Conservation (phyloP, 2,797 vertebrate species). For the Galago senegalensis region DNA sequence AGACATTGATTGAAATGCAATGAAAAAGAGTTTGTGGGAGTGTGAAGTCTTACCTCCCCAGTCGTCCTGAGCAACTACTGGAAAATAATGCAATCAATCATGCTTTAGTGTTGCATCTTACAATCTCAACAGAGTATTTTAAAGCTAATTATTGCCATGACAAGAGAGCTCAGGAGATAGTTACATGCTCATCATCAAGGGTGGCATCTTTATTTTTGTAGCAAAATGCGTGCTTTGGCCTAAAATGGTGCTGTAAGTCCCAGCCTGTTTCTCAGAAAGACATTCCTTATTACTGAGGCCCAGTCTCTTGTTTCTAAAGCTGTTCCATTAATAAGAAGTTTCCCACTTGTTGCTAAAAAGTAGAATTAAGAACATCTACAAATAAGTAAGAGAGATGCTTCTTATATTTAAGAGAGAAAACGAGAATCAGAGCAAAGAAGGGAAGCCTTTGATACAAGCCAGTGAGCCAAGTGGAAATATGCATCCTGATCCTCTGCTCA, state of each 20-base stretch:
- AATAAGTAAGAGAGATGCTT: neutral
- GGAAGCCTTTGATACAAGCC: neutral
- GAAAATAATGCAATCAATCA: slow-evolving; percentile 77
- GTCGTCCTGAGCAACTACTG: slow-evolving; percentile 80
- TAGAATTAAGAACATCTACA: neutral
- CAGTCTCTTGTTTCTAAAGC: neutral
- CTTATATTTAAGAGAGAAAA: neutral
- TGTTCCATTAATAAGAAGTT: slow-evolving; percentile 17
- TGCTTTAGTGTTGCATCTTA: slow-evolving; percentile 72
- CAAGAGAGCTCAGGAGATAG: slow-evolving; percentile 80
- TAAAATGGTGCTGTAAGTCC: slow-evolving; percentile 47
- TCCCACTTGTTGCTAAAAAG: neutral
- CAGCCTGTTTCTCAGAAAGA: slow-evolving; percentile 35
- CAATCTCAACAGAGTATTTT: slow-evolving; percentile 83
- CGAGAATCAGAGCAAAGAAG: slow-evolving; percentile 10
- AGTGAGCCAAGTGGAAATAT: neutral
- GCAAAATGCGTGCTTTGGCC: slow-evolving; percentile 34
- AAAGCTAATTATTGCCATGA: slow-evolving; percentile 86
- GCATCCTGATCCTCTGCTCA: neutral
- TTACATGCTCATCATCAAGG: slow-evolving; percentile 75
- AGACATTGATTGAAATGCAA: slow-evolving; percentile 81
- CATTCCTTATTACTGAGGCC: neutral
- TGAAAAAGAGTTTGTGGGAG: slow-evolving; percentile 81
- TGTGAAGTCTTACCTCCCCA: slow-evolving; percentile 72
- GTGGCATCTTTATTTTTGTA: slow-evolving; percentile 74